Evolutionary conservation across 2,113 vertebrate genomes (phyloP).

Genomic region (Periophthalmodon schlosseri): DNA sequence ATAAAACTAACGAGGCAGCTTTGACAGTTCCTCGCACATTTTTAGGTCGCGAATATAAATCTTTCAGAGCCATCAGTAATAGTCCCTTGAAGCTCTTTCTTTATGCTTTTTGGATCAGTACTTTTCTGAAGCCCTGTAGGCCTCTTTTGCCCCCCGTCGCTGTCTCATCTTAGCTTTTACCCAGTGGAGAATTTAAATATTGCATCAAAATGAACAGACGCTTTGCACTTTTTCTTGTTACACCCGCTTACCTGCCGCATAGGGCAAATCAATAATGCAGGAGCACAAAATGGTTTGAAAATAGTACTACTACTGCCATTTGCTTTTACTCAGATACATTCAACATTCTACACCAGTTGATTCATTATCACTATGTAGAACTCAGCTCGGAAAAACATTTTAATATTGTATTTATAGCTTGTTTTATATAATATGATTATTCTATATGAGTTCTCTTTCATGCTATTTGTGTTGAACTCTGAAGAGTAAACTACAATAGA

Average conservation of each 20-base stretch:
- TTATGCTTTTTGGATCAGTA: constrained; percentile 18
- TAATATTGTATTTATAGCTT: neutral
- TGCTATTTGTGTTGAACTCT: neutral
- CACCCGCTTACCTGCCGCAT: constrained; percentile 40
- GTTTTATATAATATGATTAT: neutral
- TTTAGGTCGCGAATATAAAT: constrained; percentile 18
- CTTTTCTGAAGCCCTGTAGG: constrained; percentile 27
- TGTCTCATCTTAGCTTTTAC: constrained; percentile 28
- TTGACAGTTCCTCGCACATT: constrained; percentile 6
- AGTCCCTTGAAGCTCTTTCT: constrained; percentile 14
- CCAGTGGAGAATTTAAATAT: constrained; percentile 60
- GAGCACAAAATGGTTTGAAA: constrained; percentile 53
- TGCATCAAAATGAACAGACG: constrained; percentile 41
- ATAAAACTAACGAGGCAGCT: constrained; percentile 13
- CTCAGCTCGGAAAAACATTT: neutral
- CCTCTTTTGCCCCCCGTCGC: constrained; percentile 28
- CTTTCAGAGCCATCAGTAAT: constrained; percentile 15
- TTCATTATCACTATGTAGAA: neutral
- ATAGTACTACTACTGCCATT: constrained; percentile 14
- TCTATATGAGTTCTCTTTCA: neutral
- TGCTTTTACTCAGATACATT: constrained; percentile 6
- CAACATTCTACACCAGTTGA: neutral
- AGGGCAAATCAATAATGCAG: constrained; percentile 60
- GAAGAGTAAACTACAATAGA: neutral
- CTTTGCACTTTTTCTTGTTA: constrained; percentile 22